phyloP scores from a whole-genome alignment of 2,888 invertebrate species.

The Papilio elwesi region DNA sequence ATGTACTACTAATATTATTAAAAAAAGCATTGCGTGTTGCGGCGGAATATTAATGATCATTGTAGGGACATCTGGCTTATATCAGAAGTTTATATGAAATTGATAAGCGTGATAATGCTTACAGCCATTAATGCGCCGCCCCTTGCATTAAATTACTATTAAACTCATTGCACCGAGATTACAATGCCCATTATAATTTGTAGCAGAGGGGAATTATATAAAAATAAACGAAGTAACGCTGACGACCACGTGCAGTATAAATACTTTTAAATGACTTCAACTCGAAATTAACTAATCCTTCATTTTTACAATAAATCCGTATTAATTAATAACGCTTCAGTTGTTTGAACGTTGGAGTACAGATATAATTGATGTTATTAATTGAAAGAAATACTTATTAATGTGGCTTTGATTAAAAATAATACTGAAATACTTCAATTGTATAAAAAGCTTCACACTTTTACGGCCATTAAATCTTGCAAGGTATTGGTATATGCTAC shows the following conservation, averaged over 20 bases:
- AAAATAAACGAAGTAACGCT: constrained; percentile 53
- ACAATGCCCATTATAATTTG: constrained; percentile 56
- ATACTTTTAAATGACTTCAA: constrained; percentile 1
- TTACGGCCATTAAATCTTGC: background rate
- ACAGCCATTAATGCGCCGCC: constrained; percentile 72
- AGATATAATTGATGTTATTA: background rate
- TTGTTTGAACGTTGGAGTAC: background rate
- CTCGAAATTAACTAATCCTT: constrained; percentile 6
- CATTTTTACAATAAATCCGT: background rate
- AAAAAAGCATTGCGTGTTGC: constrained; percentile 17
- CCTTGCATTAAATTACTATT: constrained; percentile 73
- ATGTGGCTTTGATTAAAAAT: background rate
- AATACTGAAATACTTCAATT: background rate
- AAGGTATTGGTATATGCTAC: background rate
- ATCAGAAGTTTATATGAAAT: constrained; percentile 74
- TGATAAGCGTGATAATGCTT: constrained; percentile 77
- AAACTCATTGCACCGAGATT: constrained; percentile 71
- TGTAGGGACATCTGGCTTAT: constrained; percentile 69
- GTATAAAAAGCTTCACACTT: background rate
- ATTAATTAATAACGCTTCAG: background rate
- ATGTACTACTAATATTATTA: background rate
- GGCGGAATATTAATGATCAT: constrained; percentile 39
- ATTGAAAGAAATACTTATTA: background rate
- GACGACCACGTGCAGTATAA: constrained; percentile 36
- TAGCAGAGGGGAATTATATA: constrained; percentile 55